Percentiles rank a stretch among this genome's conserved stretches.
Conservation (phyloP, 1,140 invertebrate species). For the Bombyx mandarina region DNA sequence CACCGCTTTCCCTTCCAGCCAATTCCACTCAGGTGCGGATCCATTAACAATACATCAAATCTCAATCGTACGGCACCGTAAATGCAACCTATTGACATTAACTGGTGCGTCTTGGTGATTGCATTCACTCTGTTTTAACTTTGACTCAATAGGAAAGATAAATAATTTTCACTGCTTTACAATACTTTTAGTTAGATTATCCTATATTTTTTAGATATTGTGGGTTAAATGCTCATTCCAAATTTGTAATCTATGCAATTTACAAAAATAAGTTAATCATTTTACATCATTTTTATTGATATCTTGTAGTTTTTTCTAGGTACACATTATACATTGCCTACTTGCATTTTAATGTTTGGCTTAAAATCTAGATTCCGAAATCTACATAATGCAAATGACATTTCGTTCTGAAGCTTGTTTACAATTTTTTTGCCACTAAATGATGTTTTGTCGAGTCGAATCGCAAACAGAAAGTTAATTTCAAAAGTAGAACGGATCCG, state of each 20-base stretch:
- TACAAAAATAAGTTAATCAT: too few relatives aligned
- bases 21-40: slow-evolving; percentile 57
- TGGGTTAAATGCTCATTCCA: too few relatives aligned
- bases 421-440: too few relatives aligned
- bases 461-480: slow-evolving; percentile 24
- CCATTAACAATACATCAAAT: slow-evolving; percentile 5
- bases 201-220: not conserved
- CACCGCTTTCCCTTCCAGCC: slow-evolving; percentile 68
- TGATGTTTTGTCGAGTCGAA: slow-evolving; percentile 3
- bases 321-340: too few relatives aligned
- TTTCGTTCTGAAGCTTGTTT: too few relatives aligned
- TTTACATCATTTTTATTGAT: too few relatives aligned
- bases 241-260: too few relatives aligned
- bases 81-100: slow-evolving; percentile 1
- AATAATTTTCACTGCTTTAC: not conserved
- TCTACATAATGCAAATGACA: too few relatives aligned
- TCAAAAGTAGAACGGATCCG: slow-evolving; percentile 31
- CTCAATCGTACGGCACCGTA: slow-evolving; percentile 8
- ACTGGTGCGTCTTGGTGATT: not conserved
- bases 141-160: not conserved
- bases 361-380: too few relatives aligned
- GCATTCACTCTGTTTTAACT: not conserved
- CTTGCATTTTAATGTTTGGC: too few relatives aligned
- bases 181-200: not conserved
- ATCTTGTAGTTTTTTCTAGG: too few relatives aligned